A percentile compares a stretch with the other conserved stretches of the same genome.
Evolutionary conservation across 2,113 vertebrate genomes (phyloP).

Genomic region (Micromys minutus): DNA sequence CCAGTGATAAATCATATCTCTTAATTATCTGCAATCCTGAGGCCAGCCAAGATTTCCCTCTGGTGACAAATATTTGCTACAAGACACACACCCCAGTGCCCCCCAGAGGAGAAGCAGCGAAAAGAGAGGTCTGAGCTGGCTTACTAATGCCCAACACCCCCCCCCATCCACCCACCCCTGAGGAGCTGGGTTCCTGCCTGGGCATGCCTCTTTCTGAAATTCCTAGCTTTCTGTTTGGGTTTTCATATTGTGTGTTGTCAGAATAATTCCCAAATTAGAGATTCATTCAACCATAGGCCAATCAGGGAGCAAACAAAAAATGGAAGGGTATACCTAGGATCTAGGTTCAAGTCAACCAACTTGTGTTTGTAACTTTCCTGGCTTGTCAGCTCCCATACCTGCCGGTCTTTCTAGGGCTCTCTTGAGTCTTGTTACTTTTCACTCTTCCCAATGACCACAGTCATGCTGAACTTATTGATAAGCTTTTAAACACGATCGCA

Average conservation of each 20-base stretch:
- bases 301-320: not conserved
- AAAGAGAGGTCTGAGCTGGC: not conserved
- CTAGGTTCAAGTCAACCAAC: not conserved
- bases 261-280: not conserved
- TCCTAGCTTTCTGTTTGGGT: constrained; percentile 30
- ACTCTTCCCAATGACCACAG: not conserved
- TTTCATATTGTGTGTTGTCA: not conserved
- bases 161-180: not conserved
- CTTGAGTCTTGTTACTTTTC: not conserved
- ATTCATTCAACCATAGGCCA: not conserved
- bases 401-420: not conserved
- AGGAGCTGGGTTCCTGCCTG: not conserved
- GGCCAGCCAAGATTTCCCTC: constrained; percentile 69
- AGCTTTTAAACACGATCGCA: constrained; percentile 21
- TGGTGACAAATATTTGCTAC: constrained; percentile 62
- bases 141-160: no score
- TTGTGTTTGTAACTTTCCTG: not conserved
- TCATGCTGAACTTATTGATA: not conserved
- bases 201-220: constrained; percentile 49
- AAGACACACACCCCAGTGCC: not conserved
- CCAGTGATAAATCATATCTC: constrained; percentile 83
- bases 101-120: not conserved
- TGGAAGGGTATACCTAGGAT: not conserved
- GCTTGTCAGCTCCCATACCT: not conserved
- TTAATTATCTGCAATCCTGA: constrained; percentile 77